phyloP scores from a whole-genome alignment of 37 sponge, comb jelly and placozoan genomes.

The Chondrosia reniformis region DNA sequence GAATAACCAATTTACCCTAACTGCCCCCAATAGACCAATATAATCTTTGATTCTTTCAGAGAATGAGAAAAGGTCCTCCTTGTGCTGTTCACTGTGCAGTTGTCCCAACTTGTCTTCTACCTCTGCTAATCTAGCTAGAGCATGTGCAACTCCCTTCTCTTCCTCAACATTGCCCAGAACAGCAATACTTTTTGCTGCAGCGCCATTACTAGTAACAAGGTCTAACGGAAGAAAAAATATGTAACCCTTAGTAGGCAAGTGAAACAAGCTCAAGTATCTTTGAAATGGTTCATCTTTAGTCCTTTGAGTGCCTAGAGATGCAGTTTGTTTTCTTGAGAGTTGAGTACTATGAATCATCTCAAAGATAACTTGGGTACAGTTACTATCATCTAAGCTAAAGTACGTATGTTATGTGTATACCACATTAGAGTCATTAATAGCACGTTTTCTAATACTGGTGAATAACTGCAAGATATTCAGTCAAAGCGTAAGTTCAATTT shows the following conservation, averaged over 20 bases:
- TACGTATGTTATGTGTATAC: not conserved
- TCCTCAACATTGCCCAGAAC: constrained; percentile 32
- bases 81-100: constrained; percentile 73
- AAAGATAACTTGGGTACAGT: too few species aligned
- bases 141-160: constrained; percentile 75
- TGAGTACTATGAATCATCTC: too few species aligned
- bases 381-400: too few species aligned
- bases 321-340: too few species aligned
- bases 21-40: constrained; percentile 72
- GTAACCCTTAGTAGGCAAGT: too few species aligned
- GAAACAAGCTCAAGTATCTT: too few species aligned
- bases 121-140: constrained; percentile 84
- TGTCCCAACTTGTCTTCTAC: constrained; percentile 86
- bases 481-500: too few species aligned
- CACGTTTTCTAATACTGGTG: too few species aligned
- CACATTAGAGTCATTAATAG: not conserved
- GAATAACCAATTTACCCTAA: constrained; percentile 59
- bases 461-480: too few species aligned
- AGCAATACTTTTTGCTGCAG: not conserved
- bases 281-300: too few species aligned
- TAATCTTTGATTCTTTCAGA: constrained; percentile 91
- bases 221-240: not conserved
- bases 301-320: too few species aligned
- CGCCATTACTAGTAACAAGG: constrained; percentile 10
- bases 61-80: constrained; percentile 79